Evolutionary conservation across 2,888 invertebrate species (phyloP).

Genomic region (Belgica antarctica): DNA sequence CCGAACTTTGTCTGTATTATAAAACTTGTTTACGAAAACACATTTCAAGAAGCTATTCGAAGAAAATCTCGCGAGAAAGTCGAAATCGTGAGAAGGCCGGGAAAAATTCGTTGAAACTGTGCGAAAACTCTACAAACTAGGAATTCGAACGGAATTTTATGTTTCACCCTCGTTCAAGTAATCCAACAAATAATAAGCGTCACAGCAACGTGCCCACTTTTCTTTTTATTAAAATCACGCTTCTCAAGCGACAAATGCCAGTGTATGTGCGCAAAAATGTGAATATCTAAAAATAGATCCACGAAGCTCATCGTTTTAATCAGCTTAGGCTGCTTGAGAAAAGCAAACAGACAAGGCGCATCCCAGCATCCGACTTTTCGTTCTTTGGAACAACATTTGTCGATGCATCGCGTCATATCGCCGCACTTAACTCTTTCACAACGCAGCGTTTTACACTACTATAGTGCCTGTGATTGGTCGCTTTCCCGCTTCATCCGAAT

Average conservation of each 20-base stretch:
- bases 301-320: not conserved
- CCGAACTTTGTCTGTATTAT: too few relatives aligned
- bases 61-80: too few relatives aligned
- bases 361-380: not conserved
- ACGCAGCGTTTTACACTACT: slow-evolving; percentile 7
- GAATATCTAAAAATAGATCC: not conserved
- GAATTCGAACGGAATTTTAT: not conserved
- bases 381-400: not conserved
- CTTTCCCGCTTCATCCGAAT: not conserved
- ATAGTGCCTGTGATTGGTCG: slow-evolving; percentile 5
- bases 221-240: not conserved
- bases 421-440: not conserved
- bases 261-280: too few relatives aligned
- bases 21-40: too few relatives aligned
- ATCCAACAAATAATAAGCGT: not conserved
- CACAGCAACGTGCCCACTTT: slow-evolving; percentile 16
- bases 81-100: too few relatives aligned
- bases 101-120: not conserved
- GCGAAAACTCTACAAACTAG: not conserved
- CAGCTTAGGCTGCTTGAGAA: not conserved
- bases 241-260: too few relatives aligned
- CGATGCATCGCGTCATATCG: not conserved
- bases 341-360: not conserved
- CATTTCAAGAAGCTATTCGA: too few relatives aligned
- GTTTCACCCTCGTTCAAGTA: not conserved